phyloP scores from a whole-genome alignment of 2,797 vertebrate genomes.

The Chelon labrosus region DNA sequence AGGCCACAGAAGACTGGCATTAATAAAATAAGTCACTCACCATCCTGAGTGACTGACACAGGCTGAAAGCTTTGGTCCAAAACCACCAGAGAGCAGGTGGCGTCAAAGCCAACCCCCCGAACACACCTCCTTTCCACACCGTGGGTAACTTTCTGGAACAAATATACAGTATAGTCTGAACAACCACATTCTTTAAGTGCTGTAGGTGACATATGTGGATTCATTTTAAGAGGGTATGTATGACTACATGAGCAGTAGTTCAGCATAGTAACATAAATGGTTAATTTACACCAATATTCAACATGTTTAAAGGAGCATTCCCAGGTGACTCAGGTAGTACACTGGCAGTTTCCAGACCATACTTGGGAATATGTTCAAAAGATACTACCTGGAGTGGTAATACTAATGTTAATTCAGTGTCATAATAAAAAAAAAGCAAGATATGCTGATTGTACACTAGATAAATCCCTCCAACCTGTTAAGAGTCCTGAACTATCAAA shows the following conservation, averaged over 20 bases:
- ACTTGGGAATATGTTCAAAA: too few relatives aligned
- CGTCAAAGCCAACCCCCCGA: conserved; percentile 94
- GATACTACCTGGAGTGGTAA: too few relatives aligned
- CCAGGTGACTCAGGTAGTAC: too few relatives aligned
- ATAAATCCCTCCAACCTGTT: too few relatives aligned
- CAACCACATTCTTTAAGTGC: not conserved
- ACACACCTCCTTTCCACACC: conserved; percentile 82
- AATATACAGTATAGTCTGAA: not conserved
- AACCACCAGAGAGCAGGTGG: conserved; percentile 95
- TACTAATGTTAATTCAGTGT: too few relatives aligned
- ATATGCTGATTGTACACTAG: too few relatives aligned
- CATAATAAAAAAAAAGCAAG: too few relatives aligned
- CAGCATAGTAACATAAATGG: too few relatives aligned
- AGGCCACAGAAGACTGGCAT: not conserved
- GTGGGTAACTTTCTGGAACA: conserved; percentile 85
- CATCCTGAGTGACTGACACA: conserved; percentile 89
- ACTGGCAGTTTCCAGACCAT: too few relatives aligned
- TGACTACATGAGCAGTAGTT: not conserved
- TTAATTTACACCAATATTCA: too few relatives aligned
- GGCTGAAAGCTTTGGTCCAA: conserved; percentile 90
- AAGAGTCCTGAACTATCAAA: too few relatives aligned
- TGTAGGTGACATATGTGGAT: not conserved
- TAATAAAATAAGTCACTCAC: conserved; percentile 72
- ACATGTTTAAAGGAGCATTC: too few relatives aligned
- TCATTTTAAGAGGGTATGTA: not conserved